phyloP scores from a whole-genome alignment of 2,888 invertebrate genomes.

The Atrina japonica region DNA sequence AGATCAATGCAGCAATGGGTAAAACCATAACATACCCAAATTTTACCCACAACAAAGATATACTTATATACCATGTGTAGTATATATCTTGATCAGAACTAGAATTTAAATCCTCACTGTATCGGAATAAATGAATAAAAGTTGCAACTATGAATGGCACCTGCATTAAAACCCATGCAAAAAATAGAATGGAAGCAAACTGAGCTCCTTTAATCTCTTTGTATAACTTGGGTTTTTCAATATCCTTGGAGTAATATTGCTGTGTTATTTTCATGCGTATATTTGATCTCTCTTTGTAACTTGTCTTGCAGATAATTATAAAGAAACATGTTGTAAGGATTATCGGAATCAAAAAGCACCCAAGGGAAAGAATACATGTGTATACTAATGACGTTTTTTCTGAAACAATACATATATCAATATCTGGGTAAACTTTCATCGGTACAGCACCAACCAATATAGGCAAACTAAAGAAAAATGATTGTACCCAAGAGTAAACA shows the following conservation, averaged over 20 bases:
- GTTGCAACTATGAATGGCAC: constrained; percentile 68
- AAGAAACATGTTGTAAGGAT: constrained; percentile 61
- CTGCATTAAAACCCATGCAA: constrained; percentile 69
- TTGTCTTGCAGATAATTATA: constrained; percentile 57
- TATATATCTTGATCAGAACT: constrained; percentile 40
- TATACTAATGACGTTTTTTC: constrained; percentile 63
- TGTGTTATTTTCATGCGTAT: constrained; percentile 56
- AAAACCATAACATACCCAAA: constrained; percentile 70
- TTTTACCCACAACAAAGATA: constrained; percentile 72
- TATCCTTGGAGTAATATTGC: constrained; percentile 60
- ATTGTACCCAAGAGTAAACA: constrained; percentile 69
- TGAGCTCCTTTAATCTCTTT: constrained; percentile 62
- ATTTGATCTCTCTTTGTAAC: constrained; percentile 55
- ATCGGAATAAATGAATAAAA: constrained; percentile 59
- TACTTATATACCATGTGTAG: constrained; percentile 70
- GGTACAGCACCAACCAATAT: constrained; percentile 61
- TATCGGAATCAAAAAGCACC: constrained; percentile 69
- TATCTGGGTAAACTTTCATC: constrained; percentile 56
- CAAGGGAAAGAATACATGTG: constrained; percentile 52
- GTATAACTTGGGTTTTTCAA: constrained; percentile 54
- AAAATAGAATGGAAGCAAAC: constrained; percentile 62
- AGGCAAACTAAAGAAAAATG: constrained; percentile 69
- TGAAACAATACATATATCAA: constrained; percentile 68
- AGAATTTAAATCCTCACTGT: constrained; percentile 52
- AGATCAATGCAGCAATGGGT: constrained; percentile 68